These are phyloP conservation scores for Scrobipalpa costella DNA, from an alignment of 2,888 invertebrate genomes.

Conservation along the genomic window DNA sequence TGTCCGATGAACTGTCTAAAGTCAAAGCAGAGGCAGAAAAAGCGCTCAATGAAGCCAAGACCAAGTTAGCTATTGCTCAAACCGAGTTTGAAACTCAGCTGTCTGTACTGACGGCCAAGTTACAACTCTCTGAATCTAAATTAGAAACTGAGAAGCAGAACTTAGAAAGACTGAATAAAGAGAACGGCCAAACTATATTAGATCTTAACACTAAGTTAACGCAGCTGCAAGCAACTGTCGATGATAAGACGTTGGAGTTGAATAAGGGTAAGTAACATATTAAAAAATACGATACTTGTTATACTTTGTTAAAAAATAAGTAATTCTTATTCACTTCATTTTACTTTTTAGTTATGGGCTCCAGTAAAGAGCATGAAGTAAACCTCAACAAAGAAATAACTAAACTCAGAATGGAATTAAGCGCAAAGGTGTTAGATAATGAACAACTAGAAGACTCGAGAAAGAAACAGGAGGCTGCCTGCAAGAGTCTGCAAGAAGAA, in stretches of 20 bases:
- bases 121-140: constrained; percentile 78
- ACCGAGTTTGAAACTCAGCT: constrained; percentile 82
- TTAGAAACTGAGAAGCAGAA: constrained; percentile 72
- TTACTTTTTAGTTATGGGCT: constrained; percentile 61
- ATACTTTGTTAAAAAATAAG: neutral
- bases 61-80: constrained; percentile 85
- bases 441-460: constrained; percentile 73
- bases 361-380: constrained; percentile 75
- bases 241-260: constrained; percentile 76
- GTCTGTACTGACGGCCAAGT: constrained; percentile 75
- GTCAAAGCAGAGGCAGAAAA: constrained; percentile 77
- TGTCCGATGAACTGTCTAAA: constrained; percentile 72
- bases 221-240: constrained; percentile 73
- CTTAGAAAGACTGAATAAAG: constrained; percentile 70
- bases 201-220: constrained; percentile 72
- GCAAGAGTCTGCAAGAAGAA: constrained; percentile 67
- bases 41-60: constrained; percentile 75
- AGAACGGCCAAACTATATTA: constrained; percentile 71
- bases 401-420: constrained; percentile 78
- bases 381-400: constrained; percentile 76
- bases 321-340: neutral
- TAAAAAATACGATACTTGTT: neutral
- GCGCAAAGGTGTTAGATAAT: constrained; percentile 78
- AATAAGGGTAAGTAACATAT: constrained; percentile 66
- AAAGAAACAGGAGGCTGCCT: constrained; percentile 63